Evolutionary conservation across 2,797 vertebrate genomes (phyloP), one percentile per base, ranked within the genome.

Genomic region (Leptoclinus maculatus): DNA sequence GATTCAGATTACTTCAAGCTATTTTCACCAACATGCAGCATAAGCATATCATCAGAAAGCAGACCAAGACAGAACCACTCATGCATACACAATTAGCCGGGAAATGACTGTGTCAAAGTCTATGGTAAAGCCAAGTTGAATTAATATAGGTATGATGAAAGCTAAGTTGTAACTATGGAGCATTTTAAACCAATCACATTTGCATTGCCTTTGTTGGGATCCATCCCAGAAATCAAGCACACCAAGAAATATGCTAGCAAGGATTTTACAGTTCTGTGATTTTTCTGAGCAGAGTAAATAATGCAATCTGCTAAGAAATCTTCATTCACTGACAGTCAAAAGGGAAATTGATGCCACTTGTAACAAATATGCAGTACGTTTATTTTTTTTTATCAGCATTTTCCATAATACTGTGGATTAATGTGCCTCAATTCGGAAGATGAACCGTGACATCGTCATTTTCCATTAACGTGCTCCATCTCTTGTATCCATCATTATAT

Each of bases 381-480:
- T 87, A 74, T 85, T 86, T 91, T 86, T 91, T 56, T 91, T 92
- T 91, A 91, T 92, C 92, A 90, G 88, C 78, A 23, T 93, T 91
- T 89, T 54, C 81, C 88, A 88, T 83, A 88, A 89, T 84, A 74
- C 85, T 75, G 75, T 83, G 82, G 85, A 92, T 92, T 91, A 91
- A 92, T 88, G 82, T 67, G 76, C 79, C 86, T 89, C 82, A 87
- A 78, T 92, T 91, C 54, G 36, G 82, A 90, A 88, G 91, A 93
- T 90, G 90, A 92, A 92, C 88, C 87, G 76, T 91, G 87, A 91
- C 87, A 87, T 89, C 68, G 71, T 93, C 80, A 89, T 92, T 94
- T 94, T 89, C 90, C 87, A 91, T 93, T 92, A 87, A 90, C 78
- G 60, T 82, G 83, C 87, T 83, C 83, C 89, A 85, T 92, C 85